Evolutionary conservation across 2,113 vertebrate species (phyloP).

Genomic region (Trematomus loennbergii): DNA sequence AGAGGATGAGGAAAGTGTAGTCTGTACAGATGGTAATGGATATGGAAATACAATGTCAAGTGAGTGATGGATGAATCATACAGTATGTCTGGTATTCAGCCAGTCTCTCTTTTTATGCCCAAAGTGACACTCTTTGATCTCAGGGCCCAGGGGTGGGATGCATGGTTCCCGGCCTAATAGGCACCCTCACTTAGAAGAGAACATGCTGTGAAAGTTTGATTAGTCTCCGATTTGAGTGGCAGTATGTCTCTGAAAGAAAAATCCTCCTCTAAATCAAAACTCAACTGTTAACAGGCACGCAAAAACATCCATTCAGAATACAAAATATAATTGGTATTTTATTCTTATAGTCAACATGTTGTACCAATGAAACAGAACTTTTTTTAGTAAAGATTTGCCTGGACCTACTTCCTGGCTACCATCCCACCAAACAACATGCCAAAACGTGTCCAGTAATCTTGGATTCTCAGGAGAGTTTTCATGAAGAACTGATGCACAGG

Average conservation of each 20-base stretch:
- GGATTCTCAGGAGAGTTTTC: conserved; percentile 32
- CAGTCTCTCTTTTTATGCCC: conserved; percentile 33
- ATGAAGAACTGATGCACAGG: conserved; percentile 52
- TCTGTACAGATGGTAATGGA: conserved; percentile 46
- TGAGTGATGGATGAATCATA: conserved; percentile 44
- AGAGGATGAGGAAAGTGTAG: conserved; percentile 8
- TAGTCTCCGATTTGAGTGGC: conserved; percentile 24
- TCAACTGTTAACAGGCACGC: neutral
- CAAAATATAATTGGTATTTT: neutral
- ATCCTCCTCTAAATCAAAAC: neutral
- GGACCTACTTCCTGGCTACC: neutral
- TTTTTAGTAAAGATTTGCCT: neutral
- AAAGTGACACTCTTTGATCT: conserved; percentile 56
- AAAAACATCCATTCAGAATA: neutral
- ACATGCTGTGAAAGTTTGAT: conserved; percentile 51
- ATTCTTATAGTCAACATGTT: neutral
- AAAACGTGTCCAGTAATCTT: neutral
- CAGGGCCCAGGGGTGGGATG: conserved; percentile 36
- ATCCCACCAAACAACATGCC: neutral
- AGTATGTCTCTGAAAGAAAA: conserved; percentile 13
- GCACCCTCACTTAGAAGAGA: conserved; percentile 20
- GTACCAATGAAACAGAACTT: neutral
- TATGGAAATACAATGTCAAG: conserved; percentile 30
- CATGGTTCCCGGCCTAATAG: conserved; percentile 55
- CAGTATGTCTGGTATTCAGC: conserved; percentile 32